phyloP scores from a whole-genome alignment of 2,888 invertebrate species.

The Xiphydria camelus region DNA sequence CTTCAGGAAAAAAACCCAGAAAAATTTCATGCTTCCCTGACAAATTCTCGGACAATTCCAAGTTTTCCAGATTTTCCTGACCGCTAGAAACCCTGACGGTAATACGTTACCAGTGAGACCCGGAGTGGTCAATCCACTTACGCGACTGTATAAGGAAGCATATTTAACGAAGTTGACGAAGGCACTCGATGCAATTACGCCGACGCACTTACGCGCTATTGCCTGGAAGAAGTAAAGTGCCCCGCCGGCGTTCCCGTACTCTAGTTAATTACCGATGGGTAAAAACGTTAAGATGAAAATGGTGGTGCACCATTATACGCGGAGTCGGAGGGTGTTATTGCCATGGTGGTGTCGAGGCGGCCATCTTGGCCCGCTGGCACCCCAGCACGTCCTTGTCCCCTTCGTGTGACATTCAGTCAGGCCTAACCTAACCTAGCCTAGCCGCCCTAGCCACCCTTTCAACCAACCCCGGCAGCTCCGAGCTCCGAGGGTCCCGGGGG shows the following conservation, averaged over 20 bases:
- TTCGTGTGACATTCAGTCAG: conserved; percentile 52
- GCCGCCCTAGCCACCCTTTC: conserved; percentile 55
- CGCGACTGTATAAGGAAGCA: too few relatives aligned
- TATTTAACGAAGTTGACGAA: conserved; percentile 52
- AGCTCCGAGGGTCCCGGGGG: conserved; percentile 37
- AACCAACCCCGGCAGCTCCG: conserved; percentile 45
- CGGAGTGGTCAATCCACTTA: too few relatives aligned
- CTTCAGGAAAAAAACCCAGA: too few relatives aligned
- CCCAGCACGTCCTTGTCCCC: conserved; percentile 45
- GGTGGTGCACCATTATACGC: conserved; percentile 1
- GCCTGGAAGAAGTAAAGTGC: too few relatives aligned
- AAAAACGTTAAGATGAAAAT: conserved; percentile 4
- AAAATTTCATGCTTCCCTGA: too few relatives aligned
- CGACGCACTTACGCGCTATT: too few relatives aligned
- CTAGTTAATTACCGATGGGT: conserved; percentile 34
- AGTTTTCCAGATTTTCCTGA: too few relatives aligned
- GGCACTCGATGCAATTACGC: conserved; percentile 49
- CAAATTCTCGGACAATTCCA: too few relatives aligned
- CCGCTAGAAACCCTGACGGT: too few relatives aligned
- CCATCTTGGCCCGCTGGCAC: conserved; percentile 52
- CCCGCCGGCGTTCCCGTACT: too few relatives aligned
- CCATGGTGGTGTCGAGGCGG: conserved; percentile 56
- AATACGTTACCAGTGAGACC: too few relatives aligned
- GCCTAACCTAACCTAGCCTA: conserved; percentile 51
- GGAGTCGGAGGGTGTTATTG: conserved; percentile 52